Evolutionary conservation across 2,797 vertebrate species (phyloP).

Genomic region (Florisuga fusca): DNA sequence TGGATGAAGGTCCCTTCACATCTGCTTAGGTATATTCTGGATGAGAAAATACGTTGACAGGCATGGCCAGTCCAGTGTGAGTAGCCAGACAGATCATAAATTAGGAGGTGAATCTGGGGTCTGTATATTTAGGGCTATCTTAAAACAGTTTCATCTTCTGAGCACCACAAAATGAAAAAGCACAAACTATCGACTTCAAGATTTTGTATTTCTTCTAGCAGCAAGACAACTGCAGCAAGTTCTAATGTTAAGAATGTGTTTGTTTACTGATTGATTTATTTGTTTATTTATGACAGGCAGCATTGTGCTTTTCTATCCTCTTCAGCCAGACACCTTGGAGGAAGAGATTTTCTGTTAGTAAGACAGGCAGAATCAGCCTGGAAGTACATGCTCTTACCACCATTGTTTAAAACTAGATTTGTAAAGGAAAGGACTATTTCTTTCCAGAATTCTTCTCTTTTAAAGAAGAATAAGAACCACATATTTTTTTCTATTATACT

Average conservation of each 20-base stretch:
- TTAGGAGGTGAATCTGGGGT: slow-evolving; percentile 27
- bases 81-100: not conserved
- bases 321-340: slow-evolving; percentile 26
- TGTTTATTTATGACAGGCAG: slow-evolving; percentile 22
- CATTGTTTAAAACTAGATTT: not conserved
- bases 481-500: not conserved
- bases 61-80: slow-evolving; percentile 28
- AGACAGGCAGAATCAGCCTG: not conserved
- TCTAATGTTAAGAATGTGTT: not conserved
- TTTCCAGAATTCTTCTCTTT: not conserved
- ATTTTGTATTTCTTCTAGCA: slow-evolving; percentile 2
- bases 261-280: not conserved
- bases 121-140: not conserved
- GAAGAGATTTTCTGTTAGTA: slow-evolving; percentile 2
- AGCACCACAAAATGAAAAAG: not conserved
- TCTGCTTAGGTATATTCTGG: slow-evolving; percentile 3
- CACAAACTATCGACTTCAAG: not conserved
- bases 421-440: not conserved
- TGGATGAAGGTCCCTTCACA: slow-evolving; percentile 46
- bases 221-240: slow-evolving; percentile 66
- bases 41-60: slow-evolving; percentile 41
- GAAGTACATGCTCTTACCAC: not conserved
- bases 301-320: not conserved
- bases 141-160: not conserved
- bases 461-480: not conserved